Evolutionary conservation across 2,888 invertebrate genomes (phyloP).

Genomic region (Hydriomena furcata): DNA sequence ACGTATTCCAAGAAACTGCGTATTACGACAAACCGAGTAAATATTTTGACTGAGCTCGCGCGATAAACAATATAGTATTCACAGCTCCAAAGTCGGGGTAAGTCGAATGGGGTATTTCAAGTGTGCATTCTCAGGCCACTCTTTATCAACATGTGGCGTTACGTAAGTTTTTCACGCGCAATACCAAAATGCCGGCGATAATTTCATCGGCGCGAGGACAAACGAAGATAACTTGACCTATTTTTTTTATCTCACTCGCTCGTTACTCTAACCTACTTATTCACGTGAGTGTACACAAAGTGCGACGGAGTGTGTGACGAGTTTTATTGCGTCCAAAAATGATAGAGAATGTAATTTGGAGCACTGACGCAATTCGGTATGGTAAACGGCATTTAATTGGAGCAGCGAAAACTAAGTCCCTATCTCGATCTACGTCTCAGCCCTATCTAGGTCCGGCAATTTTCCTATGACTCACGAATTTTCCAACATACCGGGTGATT

Average conservation of each 20-base stretch:
- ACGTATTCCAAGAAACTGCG: slow-evolving; percentile 13
- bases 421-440: not conserved
- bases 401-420: slow-evolving; percentile 16
- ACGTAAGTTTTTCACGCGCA: slow-evolving; percentile 68
- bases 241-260: slow-evolving; percentile 78
- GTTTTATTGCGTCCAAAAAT: slow-evolving; percentile 46
- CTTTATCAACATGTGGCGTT: slow-evolving; percentile 50
- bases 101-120: slow-evolving; percentile 36
- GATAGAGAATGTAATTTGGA: slow-evolving; percentile 44
- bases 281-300: slow-evolving; percentile 60
- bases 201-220: slow-evolving; percentile 80
- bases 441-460: slow-evolving; percentile 19
- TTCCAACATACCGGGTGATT: slow-evolving; percentile 31
- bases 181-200: slow-evolving; percentile 65
- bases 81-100: not conserved
- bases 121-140: slow-evolving; percentile 31
- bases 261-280: slow-evolving; percentile 77
- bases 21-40: slow-evolving; percentile 13
- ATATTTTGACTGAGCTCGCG: slow-evolving; percentile 20
- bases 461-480: slow-evolving; percentile 36
- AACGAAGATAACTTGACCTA: slow-evolving; percentile 82
- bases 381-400: slow-evolving; percentile 24
- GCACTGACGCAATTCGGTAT: slow-evolving; percentile 43
- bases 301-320: slow-evolving; percentile 52
- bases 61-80: slow-evolving; percentile 2